Evolutionary conservation across 2,113 vertebrate genomes (phyloP).

Genomic region (Elephantulus edwardii): DNA sequence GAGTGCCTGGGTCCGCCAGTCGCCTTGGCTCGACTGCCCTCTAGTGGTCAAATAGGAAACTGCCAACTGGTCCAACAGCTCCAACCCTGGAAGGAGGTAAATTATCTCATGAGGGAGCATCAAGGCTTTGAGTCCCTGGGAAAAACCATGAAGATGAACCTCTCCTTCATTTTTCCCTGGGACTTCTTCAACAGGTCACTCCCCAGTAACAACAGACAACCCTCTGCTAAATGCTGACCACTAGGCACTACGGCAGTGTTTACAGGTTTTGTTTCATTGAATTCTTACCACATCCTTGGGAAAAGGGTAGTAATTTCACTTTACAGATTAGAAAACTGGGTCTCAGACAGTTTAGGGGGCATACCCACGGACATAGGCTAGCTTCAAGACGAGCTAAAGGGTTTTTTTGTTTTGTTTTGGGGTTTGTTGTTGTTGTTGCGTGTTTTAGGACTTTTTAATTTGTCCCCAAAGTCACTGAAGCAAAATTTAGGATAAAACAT

Average conservation of each 20-base stretch:
- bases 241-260: not conserved
- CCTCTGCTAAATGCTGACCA: no score
- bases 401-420: no score
- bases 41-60: conserved; percentile 16
- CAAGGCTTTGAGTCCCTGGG: not conserved
- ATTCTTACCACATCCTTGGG: not conserved
- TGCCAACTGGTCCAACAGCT: not conserved
- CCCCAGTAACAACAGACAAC: no score
- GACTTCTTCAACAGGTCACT: not conserved
- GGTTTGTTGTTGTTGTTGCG: no score
- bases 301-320: not conserved
- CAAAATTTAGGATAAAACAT: no score
- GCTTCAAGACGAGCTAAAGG: no score
- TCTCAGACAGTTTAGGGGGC: not conserved
- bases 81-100: not conserved
- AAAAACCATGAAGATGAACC: not conserved
- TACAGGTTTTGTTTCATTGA: fast-evolving
- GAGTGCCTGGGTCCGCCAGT: fast-evolving
- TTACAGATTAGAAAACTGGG: not conserved
- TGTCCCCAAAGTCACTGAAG: no score
- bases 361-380: not conserved
- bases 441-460: no score
- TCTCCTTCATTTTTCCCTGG: not conserved
- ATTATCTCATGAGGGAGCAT: not conserved
- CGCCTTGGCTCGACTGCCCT: conserved; percentile 59